These are phyloP conservation scores for Ptychodera flava DNA, from an alignment of 35 echinoderm and acorn worm genomes.

Conservation along the genomic window DNA sequence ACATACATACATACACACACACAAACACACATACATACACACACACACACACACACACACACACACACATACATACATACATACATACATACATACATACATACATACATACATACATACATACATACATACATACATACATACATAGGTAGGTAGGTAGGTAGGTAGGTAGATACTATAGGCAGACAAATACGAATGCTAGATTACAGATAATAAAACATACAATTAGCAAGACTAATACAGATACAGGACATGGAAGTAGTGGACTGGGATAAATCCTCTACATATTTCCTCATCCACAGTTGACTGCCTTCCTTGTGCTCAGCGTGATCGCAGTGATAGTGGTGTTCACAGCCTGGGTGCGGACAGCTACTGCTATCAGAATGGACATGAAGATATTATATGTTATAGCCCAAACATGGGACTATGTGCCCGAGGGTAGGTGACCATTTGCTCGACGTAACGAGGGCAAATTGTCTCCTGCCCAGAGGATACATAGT, in stretches of 20 bases:
- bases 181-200: too few relatives aligned
- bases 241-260: neutral
- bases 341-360: neutral
- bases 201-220: neutral
- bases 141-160: too few relatives aligned
- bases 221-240: neutral
- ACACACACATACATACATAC: too few relatives aligned
- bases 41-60: too few relatives aligned
- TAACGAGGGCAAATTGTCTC: too few relatives aligned
- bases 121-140: neutral
- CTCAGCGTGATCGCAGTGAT: neutral
- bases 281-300: neutral
- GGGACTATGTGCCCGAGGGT: too few relatives aligned
- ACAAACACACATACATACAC: too few relatives aligned
- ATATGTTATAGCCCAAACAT: too few relatives aligned
- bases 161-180: too few relatives aligned
- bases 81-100: neutral
- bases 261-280: neutral
- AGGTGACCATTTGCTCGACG: too few relatives aligned
- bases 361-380: neutral
- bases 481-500: too few relatives aligned
- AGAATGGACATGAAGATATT: neutral
- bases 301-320: neutral
- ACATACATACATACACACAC: too few relatives aligned
- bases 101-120: neutral